Percentiles rank a stretch among this genome's conserved stretches.
Evolutionary conservation across 2,888 invertebrate species (phyloP).

Genomic region (Drosophila fungiperda): DNA sequence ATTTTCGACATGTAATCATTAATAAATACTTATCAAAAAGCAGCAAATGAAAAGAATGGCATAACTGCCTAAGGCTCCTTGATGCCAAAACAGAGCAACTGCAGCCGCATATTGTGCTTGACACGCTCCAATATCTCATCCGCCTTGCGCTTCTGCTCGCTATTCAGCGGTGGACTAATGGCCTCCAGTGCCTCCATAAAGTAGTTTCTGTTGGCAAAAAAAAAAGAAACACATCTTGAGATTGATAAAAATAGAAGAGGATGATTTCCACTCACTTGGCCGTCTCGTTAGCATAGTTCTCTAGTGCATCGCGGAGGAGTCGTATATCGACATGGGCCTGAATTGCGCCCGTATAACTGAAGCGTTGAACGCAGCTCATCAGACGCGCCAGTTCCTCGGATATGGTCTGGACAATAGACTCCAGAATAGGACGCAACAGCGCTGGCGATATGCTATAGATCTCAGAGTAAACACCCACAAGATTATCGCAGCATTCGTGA

Average conservation of each 20-base stretch:
- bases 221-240: background rate
- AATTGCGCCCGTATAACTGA: conserved; percentile 89
- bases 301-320: conserved; percentile 88
- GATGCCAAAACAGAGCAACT: conserved; percentile 87
- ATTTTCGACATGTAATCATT: conserved; percentile 5
- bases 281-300: conserved; percentile 88
- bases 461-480: conserved; percentile 87
- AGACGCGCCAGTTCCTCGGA: conserved; percentile 96
- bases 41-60: background rate
- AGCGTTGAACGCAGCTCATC: conserved; percentile 91
- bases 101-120: conserved; percentile 89
- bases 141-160: conserved; percentile 87
- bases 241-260: background rate
- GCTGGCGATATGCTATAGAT: conserved; percentile 89
- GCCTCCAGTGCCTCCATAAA: conserved; percentile 93
- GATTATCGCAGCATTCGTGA: conserved; percentile 93
- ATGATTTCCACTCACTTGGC: conserved; percentile 86
- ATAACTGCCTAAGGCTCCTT: conserved; percentile 73
- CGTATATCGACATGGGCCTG: conserved; percentile 93
- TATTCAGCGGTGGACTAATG: conserved; percentile 88
- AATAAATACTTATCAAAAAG: conserved; percentile 24
- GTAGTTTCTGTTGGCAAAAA: conserved; percentile 87
- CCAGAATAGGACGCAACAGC: conserved; percentile 90
- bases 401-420: conserved; percentile 94
- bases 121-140: conserved; percentile 88